A percentile compares a stretch with the other conserved stretches of the same genome.
Evolutionary conservation across 2,888 invertebrate genomes (phyloP).

Genomic region (Protonemura montana): DNA sequence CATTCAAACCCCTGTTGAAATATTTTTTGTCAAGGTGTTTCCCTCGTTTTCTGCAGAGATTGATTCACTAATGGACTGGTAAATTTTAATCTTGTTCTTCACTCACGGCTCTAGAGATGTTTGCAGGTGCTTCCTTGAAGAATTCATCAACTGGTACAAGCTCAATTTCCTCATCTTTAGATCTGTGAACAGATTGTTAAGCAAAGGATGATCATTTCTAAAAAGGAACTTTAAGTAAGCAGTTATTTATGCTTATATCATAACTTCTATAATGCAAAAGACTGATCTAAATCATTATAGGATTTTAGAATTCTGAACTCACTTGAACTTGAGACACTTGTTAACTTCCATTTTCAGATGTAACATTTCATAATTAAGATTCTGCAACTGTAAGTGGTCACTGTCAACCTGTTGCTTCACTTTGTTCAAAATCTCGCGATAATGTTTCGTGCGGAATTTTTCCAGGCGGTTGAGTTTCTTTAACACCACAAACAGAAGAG

Average conservation of each 20-base stretch:
- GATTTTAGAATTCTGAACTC: too few species aligned
- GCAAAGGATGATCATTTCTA: conserved; percentile 36
- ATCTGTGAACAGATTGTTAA: conserved; percentile 61
- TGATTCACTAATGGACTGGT: too few species aligned
- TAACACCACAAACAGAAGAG: conserved; percentile 79
- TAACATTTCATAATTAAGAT: conserved; percentile 91
- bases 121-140: conserved; percentile 77
- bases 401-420: conserved; percentile 91
- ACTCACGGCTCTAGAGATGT: conserved; percentile 72
- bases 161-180: conserved; percentile 92
- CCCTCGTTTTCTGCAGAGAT: too few species aligned
- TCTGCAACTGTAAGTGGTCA: conserved; percentile 89
- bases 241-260: conserved; percentile 42
- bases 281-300: too few species aligned
- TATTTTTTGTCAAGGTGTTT: too few species aligned
- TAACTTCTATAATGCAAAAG: too few species aligned
- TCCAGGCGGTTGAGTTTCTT: conserved; percentile 91
- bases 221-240: too few species aligned
- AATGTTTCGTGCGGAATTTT: conserved; percentile 84
- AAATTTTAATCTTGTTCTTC: too few species aligned
- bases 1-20: too few species aligned
- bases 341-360: conserved; percentile 95
- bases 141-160: conserved; percentile 86
- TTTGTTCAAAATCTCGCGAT: conserved; percentile 80
- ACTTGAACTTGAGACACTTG: conserved; percentile 93